Evolutionary conservation across 1,140 invertebrate genomes (phyloP), one percentile per base, ranked within the genome.

Genomic region (Drosophila kikkawai): DNA sequence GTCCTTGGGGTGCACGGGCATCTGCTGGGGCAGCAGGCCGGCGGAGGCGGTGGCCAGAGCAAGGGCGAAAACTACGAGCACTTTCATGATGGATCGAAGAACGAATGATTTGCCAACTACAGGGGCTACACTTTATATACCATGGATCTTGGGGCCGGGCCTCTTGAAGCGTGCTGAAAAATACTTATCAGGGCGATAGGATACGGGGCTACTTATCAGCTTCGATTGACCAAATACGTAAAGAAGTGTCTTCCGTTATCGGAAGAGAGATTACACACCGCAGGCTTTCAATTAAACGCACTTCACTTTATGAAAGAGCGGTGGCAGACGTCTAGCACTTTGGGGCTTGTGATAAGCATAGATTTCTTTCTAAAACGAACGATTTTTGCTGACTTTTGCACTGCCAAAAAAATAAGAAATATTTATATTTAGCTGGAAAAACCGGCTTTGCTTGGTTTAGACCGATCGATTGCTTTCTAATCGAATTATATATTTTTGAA

Each of bases 11-110:
- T 86, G 79, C 3, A 91, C 44, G 11, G 79, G 69, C 0, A 11
- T n/a, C 44, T 45, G 50, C 50, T 67, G 60, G 45, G 83, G 88
- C 73, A 85, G 15, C 12, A 77, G 42, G 55, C 76, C 81, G 42
- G 90, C 90, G 32, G 90, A 85, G 66, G 64, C 84, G 56, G 79
- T 56, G 76, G 88, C 88, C 69, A 91, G 59, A 45, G 84, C 75
- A 69, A 91, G 48, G 53, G 84, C 90, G 42, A 91, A 64, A 59
- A 91, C 79, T 67, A 91, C 69, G 57, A 91, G 64, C 60, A 91
- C 79, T 83, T 91, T 91, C 90, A 91, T 91, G 47, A 73, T 88
- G 79, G 82, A 80, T 80, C 63, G 78, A 50, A 56, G 55, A 77
- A 86, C 69, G 82, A 90, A 77, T 85, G 82, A 76, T 63, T 56